Percentiles rank a stretch among this genome's conserved stretches.
phyloP scores from a whole-genome alignment of 2,113 vertebrate genomes.

The Trogon surrucura region DNA sequence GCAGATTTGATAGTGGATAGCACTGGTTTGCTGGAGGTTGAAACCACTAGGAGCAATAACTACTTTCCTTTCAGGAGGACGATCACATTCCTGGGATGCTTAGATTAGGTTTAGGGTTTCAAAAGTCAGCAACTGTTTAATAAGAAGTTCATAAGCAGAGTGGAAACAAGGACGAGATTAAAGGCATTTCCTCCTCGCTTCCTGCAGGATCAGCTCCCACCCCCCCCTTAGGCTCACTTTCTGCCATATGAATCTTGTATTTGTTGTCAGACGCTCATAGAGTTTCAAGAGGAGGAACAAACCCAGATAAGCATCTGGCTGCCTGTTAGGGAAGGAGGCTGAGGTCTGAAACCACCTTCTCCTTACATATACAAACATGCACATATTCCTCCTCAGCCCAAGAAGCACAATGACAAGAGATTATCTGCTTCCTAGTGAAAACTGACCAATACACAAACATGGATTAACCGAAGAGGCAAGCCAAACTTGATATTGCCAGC shows the following conservation, averaged over 20 bases:
- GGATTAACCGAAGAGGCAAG: neutral
- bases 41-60: neutral
- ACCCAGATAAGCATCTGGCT: conserved; percentile 35
- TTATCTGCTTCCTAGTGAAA: neutral
- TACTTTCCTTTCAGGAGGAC: neutral
- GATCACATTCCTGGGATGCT: conserved; percentile 15
- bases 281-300: conserved; percentile 24
- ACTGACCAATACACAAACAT: fast-evolving
- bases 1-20: fast-evolving
- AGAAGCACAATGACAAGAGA: neutral
- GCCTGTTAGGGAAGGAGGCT: neutral
- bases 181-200: conserved; percentile 40
- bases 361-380: neutral
- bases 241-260: conserved; percentile 28
- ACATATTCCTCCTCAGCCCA: neutral
- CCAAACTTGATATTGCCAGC: neutral
- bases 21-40: neutral
- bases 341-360: neutral
- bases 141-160: conserved; percentile 37
- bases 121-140: conserved; percentile 31
- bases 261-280: conserved; percentile 23
- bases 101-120: conserved; percentile 16
- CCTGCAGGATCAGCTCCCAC: conserved; percentile 30
- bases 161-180: conserved; percentile 64
- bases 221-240: neutral